Percentiles rank a stretch among this genome's conserved stretches.
Conservation (phyloP, 2,797 vertebrate species). For the Megaceryle alcyon region DNA sequence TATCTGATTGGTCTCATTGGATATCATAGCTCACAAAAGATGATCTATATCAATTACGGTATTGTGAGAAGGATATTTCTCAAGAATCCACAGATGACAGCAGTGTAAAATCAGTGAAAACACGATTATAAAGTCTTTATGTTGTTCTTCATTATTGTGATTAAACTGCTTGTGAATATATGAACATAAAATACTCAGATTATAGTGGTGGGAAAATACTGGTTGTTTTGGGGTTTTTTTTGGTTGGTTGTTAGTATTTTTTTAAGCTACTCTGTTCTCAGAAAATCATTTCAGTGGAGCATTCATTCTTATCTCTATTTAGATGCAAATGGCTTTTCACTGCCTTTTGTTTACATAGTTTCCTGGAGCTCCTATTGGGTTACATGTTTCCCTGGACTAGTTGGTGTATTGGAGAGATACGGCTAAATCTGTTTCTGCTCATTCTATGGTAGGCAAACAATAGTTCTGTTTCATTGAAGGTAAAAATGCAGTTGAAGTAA, state of each 20-base stretch:
- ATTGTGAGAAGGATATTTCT: neutral
- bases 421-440: neutral
- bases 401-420: neutral
- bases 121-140: neutral
- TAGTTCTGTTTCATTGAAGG: neutral
- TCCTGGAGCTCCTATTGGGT: neutral
- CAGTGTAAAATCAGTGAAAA: neutral
- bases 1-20: neutral
- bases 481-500: neutral
- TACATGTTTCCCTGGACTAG: neutral
- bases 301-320: neutral
- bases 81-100: neutral
- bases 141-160: neutral
- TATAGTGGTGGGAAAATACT: neutral
- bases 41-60: neutral
- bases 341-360: neutral
- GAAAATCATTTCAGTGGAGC: neutral
- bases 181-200: neutral
- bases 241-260: neutral
- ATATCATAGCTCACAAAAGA: neutral
- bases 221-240: neutral
- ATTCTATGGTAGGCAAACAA: neutral
- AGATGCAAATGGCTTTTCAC: neutral
- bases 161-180: neutral
- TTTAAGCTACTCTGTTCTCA: neutral